Base-by-base conservation (phyloP, 2,888 invertebrate genomes). In the Synanthedon tipuliformis region DNA sequence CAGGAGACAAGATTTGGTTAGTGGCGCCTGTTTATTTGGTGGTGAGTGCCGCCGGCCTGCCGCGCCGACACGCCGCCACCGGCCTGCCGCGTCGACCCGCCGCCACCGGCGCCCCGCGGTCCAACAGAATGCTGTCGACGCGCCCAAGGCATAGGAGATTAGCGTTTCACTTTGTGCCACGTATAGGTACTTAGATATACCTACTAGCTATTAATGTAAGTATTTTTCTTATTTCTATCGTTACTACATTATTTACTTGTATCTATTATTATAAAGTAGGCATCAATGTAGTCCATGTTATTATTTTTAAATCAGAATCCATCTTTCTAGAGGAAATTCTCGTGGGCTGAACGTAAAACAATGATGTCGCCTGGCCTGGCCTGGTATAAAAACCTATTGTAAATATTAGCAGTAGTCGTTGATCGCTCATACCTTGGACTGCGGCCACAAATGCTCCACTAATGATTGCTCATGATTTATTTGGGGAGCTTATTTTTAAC, bases 401-500 rank as follows among this genome's bases (percentile, higher is more conserved):
- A 2, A 34, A 34, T 34, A 34, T 34, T 34, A 34, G 10, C 10
- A 34, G 10, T 27, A 34, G 34, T 15, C 45, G 45, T 15, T 45
- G 3, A 45, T 27, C 41, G 57, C 58, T 40, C 8, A 8, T 54
- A 8, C 0, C 55, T 54, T 52, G 55, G 40, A 16, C 61, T 55
- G 34, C 52, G 50, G 49, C 23, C 55, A 54, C 57, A 61, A 62
- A 64, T 66, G 65, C 70, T 66, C 68, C 76, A 71, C 82, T 84
- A 83, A 83, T 84, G 84, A 83, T 83, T 71, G 77, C 69, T 71
- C 78, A 83, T 83, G 81, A 83, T 84, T 81, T 84, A 83, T 83
- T 78, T 78, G 72, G 68, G 64, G 66, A 69, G 71, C 73, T 75
- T 68, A 75, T 78, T 82, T 81, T 82, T 80, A 81, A 34, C 34